phyloP scores from a whole-genome alignment of 2,797 vertebrate genomes.

The Scolopax rusticola region DNA sequence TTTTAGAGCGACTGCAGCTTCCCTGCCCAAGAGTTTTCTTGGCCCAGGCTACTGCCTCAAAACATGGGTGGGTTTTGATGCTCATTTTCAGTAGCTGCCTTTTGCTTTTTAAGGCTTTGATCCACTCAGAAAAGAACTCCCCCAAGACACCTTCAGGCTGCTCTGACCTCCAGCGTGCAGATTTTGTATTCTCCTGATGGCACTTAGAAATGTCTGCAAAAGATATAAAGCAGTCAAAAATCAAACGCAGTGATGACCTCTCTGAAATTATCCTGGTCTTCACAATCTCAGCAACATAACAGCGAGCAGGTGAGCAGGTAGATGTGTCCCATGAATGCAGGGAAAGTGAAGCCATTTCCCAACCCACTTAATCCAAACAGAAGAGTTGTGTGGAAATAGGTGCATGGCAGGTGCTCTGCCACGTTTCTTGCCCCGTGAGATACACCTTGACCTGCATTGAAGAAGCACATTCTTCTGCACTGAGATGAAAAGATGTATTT shows the following conservation, averaged over 20 bases:
- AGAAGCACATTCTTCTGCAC: background rate
- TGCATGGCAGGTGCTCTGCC: background rate
- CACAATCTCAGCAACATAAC: background rate
- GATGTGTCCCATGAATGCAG: background rate
- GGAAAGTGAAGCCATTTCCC: background rate
- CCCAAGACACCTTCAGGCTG: background rate
- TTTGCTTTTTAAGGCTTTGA: background rate
- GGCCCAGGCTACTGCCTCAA: background rate
- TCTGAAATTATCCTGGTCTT: background rate
- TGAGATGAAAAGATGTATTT: background rate
- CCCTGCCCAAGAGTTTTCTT: background rate
- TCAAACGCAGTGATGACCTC: background rate
- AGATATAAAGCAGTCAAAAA: background rate
- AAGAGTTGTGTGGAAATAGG: background rate
- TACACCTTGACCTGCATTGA: background rate
- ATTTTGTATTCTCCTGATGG: background rate
- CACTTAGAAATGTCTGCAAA: background rate
- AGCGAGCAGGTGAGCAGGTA: background rate
- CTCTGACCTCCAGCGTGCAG: background rate
- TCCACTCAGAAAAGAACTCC: background rate
- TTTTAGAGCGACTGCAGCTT: background rate
- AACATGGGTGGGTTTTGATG: background rate
- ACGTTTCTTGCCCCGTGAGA: background rate
- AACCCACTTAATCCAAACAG: background rate
- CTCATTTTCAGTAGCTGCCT: background rate